Evolutionary conservation across 2,797 vertebrate genomes (phyloP).

Genomic region (Glossophaga mutica): DNA sequence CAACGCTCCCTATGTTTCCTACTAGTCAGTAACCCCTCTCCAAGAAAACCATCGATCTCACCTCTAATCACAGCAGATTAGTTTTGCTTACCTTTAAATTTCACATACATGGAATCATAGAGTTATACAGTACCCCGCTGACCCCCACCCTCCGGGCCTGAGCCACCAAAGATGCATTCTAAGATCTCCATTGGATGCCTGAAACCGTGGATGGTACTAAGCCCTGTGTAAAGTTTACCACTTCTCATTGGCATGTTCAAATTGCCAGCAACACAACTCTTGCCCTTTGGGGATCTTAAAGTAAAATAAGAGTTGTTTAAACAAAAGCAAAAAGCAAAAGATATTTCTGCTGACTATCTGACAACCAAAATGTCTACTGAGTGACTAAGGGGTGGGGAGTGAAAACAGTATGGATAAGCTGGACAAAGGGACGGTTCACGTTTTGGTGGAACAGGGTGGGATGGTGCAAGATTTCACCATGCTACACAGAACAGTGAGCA

Average conservation of each 20-base stretch:
- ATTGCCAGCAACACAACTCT: not conserved
- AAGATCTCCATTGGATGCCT: not conserved
- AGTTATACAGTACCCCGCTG: not conserved
- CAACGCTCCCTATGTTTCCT: not conserved
- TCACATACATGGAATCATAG: not conserved
- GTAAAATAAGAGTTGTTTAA: not conserved
- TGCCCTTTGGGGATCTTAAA: not conserved
- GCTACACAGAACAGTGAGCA: not conserved
- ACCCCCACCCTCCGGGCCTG: rapidly evolving
- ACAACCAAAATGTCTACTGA: not conserved
- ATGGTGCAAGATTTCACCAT: not conserved
- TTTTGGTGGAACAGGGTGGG: too few relatives aligned
- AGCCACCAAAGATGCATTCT: not conserved
- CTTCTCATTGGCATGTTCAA: not conserved
- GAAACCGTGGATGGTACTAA: not conserved
- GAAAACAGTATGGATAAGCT: not conserved
- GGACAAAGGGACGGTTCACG: not conserved
- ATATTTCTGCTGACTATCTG: not conserved
- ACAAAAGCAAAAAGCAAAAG: not conserved
- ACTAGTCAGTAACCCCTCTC: not conserved
- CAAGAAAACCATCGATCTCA: not conserved
- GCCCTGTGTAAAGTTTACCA: not conserved
- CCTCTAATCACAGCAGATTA: not conserved
- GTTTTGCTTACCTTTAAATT: not conserved
- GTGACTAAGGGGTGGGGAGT: not conserved